A percentile compares a stretch with the other conserved stretches of the same genome.
Conservation (phyloP, 2,888 invertebrate genomes). For the Lingula anatina region DNA sequence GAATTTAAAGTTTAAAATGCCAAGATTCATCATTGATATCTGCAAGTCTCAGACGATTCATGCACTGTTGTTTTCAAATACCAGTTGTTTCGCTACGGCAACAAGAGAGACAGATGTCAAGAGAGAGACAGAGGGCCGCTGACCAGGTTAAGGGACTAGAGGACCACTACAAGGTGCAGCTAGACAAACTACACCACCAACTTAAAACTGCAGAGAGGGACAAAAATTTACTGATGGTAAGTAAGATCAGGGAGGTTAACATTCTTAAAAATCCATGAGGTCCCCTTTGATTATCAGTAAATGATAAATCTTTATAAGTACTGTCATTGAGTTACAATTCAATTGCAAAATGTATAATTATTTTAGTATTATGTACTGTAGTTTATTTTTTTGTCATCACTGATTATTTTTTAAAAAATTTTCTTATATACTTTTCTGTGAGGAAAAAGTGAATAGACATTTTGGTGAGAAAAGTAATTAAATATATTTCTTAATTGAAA, state of each 20-base stretch:
- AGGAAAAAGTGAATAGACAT: not conserved
- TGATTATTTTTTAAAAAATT: no score
- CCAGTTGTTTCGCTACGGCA: conserved; percentile 35
- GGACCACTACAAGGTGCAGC: conserved; percentile 25
- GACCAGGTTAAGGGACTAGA: conserved; percentile 27
- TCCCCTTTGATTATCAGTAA: not conserved
- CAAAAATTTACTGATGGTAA: conserved; percentile 41
- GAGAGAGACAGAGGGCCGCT: conserved; percentile 26
- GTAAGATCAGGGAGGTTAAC: conserved; percentile 1
- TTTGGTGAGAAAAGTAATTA: not conserved
- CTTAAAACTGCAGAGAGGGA: conserved; percentile 29
- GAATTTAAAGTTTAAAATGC: no score
- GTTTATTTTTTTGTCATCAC: no score
- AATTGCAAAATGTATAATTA: no score
- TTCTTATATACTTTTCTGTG: no score
- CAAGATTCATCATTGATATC: no score
- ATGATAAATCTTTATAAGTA: no score
- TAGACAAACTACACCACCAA: conserved; percentile 21
- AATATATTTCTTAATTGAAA: not conserved
- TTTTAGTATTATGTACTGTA: no score
- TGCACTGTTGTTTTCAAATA: conserved; percentile 1
- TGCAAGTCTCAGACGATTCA: not conserved
- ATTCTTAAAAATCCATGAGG: not conserved
- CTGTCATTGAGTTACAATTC: no score
- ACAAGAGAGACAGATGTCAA: conserved; percentile 24